phyloP scores from a whole-genome alignment of 2,797 vertebrate species.

The Dipus sagitta region DNA sequence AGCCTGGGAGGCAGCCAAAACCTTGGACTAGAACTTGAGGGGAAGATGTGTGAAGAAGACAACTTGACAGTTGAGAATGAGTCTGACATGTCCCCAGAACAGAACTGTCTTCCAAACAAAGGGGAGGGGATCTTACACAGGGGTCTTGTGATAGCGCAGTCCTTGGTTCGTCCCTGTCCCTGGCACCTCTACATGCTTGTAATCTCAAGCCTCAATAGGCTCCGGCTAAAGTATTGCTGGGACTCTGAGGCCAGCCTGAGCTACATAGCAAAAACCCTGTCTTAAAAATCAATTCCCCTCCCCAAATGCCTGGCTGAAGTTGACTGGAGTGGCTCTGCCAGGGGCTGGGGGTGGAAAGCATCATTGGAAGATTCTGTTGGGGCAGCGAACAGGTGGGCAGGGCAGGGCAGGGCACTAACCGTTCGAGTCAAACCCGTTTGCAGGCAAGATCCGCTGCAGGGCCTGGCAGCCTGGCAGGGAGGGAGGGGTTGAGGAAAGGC shows the following conservation, averaged over 20 bases:
- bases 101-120: background rate
- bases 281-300: background rate
- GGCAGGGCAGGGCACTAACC: slow-evolving; percentile 64
- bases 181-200: background rate
- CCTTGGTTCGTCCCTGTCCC: background rate
- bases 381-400: slow-evolving; percentile 66
- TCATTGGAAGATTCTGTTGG: slow-evolving; percentile 10
- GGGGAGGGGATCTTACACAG: background rate
- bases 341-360: background rate
- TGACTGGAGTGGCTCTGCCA: background rate
- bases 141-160: background rate
- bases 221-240: background rate
- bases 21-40: slow-evolving; percentile 9
- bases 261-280: background rate
- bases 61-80: background rate
- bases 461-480: slow-evolving; percentile 68
- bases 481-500: slow-evolving; percentile 62
- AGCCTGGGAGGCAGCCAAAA: background rate
- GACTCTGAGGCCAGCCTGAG: background rate
- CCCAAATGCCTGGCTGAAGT: background rate
- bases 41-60: background rate
- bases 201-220: background rate
- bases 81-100: background rate
- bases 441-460: slow-evolving; percentile 67
- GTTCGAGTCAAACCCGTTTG: slow-evolving; percentile 81